These are phyloP conservation scores for Alentia gelatinosa DNA, from an alignment of 2,888 invertebrate species.

Conservation along the genomic window DNA sequence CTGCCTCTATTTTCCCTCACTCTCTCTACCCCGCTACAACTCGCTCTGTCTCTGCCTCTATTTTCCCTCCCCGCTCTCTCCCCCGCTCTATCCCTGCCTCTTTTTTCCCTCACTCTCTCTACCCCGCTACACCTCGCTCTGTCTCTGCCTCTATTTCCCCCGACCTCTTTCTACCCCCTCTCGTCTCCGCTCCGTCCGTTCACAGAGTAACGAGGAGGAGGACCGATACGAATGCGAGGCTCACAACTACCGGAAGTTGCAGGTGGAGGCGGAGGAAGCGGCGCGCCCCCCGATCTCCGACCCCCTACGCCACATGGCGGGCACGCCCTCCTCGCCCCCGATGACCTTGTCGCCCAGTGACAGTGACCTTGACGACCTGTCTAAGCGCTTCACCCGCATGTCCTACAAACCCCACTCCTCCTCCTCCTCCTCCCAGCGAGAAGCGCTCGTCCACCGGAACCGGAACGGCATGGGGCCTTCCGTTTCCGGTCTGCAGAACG, in stretches of 20 bases:
- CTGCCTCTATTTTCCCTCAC: too few relatives aligned
- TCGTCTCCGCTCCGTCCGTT: too few relatives aligned
- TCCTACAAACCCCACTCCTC: neutral
- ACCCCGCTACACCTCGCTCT: too few relatives aligned
- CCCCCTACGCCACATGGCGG: neutral
- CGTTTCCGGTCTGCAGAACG: conserved; percentile 38
- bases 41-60: too few relatives aligned
- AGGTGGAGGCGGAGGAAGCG: neutral
- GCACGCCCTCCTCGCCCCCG: neutral
- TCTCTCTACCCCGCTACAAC: too few relatives aligned
- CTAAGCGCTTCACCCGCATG: conserved; percentile 30
- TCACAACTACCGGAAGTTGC: conserved; percentile 6
- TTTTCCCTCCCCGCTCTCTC: too few relatives aligned
- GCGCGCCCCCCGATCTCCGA: neutral
- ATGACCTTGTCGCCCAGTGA: conserved; percentile 31
- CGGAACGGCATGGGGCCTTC: conserved; percentile 18
- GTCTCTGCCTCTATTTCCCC: too few relatives aligned
- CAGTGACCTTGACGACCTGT: conserved; percentile 48
- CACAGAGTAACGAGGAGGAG: conserved; percentile 41
- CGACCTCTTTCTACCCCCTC: too few relatives aligned
- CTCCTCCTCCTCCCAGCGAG: neutral
- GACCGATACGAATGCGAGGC: conserved; percentile 16
- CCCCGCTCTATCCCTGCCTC: too few relatives aligned
- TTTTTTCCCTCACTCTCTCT: too few relatives aligned
- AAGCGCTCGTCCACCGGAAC: conserved; percentile 9